phyloP scores from a whole-genome alignment of 1,140 invertebrate species.

The Coptotermes formosanus region DNA sequence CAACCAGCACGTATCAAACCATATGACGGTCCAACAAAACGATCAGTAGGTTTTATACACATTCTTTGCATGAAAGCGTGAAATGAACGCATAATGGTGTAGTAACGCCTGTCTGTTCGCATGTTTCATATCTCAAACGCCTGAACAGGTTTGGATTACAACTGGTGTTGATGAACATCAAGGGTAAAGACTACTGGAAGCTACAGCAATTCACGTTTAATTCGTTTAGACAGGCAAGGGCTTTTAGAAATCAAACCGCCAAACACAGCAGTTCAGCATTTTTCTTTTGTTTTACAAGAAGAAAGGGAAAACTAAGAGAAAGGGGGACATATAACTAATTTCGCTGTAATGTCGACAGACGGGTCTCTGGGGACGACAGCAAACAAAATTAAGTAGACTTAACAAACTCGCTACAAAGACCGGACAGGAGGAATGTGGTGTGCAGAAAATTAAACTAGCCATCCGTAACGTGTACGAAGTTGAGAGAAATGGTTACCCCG shows the following conservation, averaged over 20 bases:
- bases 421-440: not conserved
- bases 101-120: too few relatives aligned
- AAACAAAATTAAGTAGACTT: not conserved
- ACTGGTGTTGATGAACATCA: not conserved
- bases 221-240: not conserved
- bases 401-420: not conserved
- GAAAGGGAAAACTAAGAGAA: not conserved
- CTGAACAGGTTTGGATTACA: too few relatives aligned
- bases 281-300: not conserved
- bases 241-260: not conserved
- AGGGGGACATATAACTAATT: conserved; percentile 1
- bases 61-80: too few relatives aligned
- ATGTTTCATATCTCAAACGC: too few relatives aligned
- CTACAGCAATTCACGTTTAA: not conserved
- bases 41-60: too few relatives aligned
- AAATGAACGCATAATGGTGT: too few relatives aligned
- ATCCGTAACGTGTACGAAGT: too few relatives aligned
- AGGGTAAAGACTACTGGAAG: not conserved
- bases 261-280: not conserved
- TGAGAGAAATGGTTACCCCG: too few relatives aligned
- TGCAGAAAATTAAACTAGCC: too few relatives aligned
- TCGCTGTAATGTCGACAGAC: not conserved
- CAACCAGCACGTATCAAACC: too few relatives aligned
- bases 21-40: too few relatives aligned
- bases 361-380: not conserved